Evolutionary conservation across 1,140 invertebrate species (phyloP).

Genomic region (Aphis craccivora): DNA sequence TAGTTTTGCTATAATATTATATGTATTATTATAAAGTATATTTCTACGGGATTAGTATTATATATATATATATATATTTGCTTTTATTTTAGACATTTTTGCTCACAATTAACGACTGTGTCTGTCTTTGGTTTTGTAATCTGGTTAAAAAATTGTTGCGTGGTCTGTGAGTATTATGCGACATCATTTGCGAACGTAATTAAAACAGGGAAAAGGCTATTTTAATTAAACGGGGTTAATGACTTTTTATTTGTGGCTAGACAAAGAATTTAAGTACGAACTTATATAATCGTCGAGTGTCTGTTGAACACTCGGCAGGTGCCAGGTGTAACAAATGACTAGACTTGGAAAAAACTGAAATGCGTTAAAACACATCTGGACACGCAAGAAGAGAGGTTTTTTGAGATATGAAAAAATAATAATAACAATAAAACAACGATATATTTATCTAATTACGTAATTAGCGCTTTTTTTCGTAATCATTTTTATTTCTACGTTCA

Average conservation of each 20-base stretch:
- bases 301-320: constrained; percentile 31
- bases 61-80: background rate
- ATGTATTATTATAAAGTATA: background rate
- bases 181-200: constrained; percentile 23
- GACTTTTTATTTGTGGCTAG: constrained; percentile 47
- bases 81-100: background rate
- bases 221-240: constrained; percentile 55
- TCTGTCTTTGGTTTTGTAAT: background rate
- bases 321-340: constrained; percentile 47
- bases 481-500: background rate
- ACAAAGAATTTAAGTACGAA: constrained; percentile 51
- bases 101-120: background rate
- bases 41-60: background rate
- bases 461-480: background rate
- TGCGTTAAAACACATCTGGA: constrained; percentile 44
- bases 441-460: constrained; percentile 47
- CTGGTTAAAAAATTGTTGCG: constrained; percentile 9
- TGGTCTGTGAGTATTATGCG: constrained; percentile 5
- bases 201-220: background rate
- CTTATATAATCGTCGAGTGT: background rate
- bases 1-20: background rate
- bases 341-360: constrained; percentile 34
- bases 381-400: background rate
- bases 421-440: constrained; percentile 36
- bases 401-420: constrained; percentile 10